Base-by-base conservation (phyloP, 2,888 invertebrate species). In the Sinotaia quadrata region DNA sequence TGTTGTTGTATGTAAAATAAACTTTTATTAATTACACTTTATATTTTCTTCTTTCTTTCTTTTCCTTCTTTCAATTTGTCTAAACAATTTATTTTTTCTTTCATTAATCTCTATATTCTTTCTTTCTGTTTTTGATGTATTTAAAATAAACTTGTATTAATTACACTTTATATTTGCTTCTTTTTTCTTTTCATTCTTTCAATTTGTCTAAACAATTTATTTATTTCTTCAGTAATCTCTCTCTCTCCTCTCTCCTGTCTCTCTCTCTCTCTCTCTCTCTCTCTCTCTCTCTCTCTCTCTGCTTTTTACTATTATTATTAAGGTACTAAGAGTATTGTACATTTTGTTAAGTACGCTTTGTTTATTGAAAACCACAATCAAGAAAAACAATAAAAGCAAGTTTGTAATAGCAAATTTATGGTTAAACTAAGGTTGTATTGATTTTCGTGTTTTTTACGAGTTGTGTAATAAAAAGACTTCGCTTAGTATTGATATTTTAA, bases 261-360 rank as follows among this genome's bases (percentile, higher is more conserved):
- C 41, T 37, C 41, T 37, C 8, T 58, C 36, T 58, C 12, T 10
- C 27, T 58, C 58, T 58, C 58, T 49, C 31, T 57, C 31, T 57
- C 29, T 57, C 57, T 57, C 57, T 31, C 31, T 33, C 31, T 31
- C 33, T 57, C 12, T 31, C 12, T 31, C 7, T 15, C 18, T 29
- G 10, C 24, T 51, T 29, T 41, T 27, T 36, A 29, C 41, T 29
- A 29, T 29, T 41, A 29, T 27, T 58, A 34, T 34, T n/a, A n/a
- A n/a, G n/a, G n/a, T n/a, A n/a, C n/a, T n/a, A n/a, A n/a, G n/a
- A n/a, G n/a, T n/a, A n/a, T n/a, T n/a, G n/a, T n/a, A n/a, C n/a
- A n/a, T n/a, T n/a, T n/a, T n/a, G n/a, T n/a, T n/a, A n/a, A n/a
- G n/a, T n/a, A n/a, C n/a, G n/a, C n/a, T n/a, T n/a, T n/a, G n/a